Conservation (phyloP, 1,140 invertebrate species). For the Diabrotica virgifera region DNA sequence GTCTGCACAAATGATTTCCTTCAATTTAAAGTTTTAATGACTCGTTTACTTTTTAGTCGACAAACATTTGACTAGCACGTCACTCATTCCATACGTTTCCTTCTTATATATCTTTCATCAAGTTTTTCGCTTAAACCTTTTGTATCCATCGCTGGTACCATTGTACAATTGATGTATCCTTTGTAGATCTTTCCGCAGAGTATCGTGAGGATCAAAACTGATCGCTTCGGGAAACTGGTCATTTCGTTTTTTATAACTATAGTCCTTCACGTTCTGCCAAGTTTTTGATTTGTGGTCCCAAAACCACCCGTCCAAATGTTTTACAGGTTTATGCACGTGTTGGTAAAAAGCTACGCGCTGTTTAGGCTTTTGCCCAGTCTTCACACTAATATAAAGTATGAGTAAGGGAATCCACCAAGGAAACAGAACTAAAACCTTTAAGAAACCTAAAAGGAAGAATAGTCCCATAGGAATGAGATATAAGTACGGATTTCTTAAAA, state of each 20-base stretch:
- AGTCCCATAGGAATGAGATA: constrained; percentile 38
- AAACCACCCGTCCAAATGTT: constrained; percentile 45
- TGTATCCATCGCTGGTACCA: neutral
- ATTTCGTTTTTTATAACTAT: constrained; percentile 16
- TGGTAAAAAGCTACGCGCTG: constrained; percentile 38
- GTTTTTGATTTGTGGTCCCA: constrained; percentile 45
- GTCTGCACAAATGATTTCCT: no score
- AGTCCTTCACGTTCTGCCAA: constrained; percentile 41
- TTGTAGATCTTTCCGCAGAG: neutral
- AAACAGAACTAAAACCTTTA: constrained; percentile 38
- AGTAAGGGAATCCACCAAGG: constrained; percentile 47
- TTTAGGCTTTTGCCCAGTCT: constrained; percentile 32
- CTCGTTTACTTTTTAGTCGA: no score
- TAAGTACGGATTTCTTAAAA: constrained; percentile 39
- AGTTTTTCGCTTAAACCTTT: neutral
- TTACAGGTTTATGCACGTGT: constrained; percentile 42
- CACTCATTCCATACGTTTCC: no score
- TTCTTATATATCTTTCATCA: no score
- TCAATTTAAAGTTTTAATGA: no score
- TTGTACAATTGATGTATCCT: constrained; percentile 8
- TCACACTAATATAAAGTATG: constrained; percentile 34
- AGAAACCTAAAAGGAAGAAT: constrained; percentile 38
- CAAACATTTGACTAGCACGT: no score
- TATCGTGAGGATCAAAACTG: constrained; percentile 9
- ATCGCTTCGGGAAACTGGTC: constrained; percentile 7